Evolutionary conservation across 2,888 invertebrate genomes (phyloP), one percentile per base, ranked within the genome.

Genomic region (Tolmerus cingulatus): DNA sequence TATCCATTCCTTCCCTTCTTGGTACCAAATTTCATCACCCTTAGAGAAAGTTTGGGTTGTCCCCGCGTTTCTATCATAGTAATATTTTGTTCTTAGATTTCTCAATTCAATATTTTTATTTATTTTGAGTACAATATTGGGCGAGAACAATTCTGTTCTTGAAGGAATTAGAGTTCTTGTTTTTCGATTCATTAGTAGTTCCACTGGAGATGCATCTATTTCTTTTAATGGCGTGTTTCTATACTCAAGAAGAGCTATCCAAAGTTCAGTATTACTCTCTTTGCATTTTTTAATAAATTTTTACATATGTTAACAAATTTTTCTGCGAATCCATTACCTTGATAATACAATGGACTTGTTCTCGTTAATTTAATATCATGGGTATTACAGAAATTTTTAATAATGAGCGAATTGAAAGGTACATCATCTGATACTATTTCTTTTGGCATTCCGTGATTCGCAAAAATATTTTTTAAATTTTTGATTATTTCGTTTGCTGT

Each of bases 31-130:
- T 76, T 76, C 30, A 30, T 30, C 30, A 30, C 76, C 76, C 30
- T 76, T 76, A 23, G 76, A 76, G 8, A 76, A 76, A 30, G 76
- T 76, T 76, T 76, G 76, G 76, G 76, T 30, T 76, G 76, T 8
- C 76, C 76, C 5, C 30, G 76, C 76, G 76, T 30, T 76, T 76
- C 76, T 76, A 76, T 76, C 76, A 76, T 76, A 76, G 76, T 76
- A 27, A 30, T 76, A 4, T 30, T 76, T 76, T 76, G 34, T 76
- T 76, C 30, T 76, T 1, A 76, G 5, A 76, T 76, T 76, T 30
- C 30, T 76, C 30, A 76, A 76, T 30, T 76, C 76, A 76, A 76
- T 7, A 4, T 76, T 76, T 76, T 76, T 76, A 76, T 76, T 7
- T 76, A 76, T 76, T 76, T 76, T 76, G 76, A 34, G 27, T 76